Evolutionary conservation across 2,888 invertebrate genomes (phyloP).

Genomic region (Dinocampus coccinellae): DNA sequence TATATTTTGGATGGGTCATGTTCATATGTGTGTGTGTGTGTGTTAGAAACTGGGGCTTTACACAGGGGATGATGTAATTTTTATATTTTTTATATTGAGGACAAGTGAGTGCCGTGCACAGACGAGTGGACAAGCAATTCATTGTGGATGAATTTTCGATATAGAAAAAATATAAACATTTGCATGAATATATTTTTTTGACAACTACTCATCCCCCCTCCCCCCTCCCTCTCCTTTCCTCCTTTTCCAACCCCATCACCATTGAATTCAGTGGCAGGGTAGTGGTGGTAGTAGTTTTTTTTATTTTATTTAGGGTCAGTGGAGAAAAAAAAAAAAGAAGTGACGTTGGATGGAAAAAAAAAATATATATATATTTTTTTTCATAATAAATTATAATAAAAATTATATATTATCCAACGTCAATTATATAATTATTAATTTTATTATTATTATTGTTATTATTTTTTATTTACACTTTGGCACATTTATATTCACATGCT

Average conservation of each 20-base stretch:
- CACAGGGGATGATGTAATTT: not conserved
- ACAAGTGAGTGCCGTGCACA: not conserved
- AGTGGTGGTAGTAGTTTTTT: too few relatives aligned
- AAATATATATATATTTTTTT: not conserved
- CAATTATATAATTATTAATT: not conserved
- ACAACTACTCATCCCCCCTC: not conserved
- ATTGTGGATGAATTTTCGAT: not conserved
- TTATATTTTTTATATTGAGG: not conserved
- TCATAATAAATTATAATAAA: not conserved
- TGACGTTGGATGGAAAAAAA: slow-evolving; percentile 32
- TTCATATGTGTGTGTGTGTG: not conserved
- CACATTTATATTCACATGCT: slow-evolving; percentile 12
- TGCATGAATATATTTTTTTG: slow-evolving; percentile 1
- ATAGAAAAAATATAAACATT: not conserved
- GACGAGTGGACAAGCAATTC: slow-evolving; percentile 4
- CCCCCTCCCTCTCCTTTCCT: not conserved
- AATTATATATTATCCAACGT: too few relatives aligned
- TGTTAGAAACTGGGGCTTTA: not conserved
- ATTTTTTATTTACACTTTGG: slow-evolving; percentile 42
- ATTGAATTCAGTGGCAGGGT: not conserved
- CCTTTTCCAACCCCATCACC: too few relatives aligned
- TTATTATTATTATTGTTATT: slow-evolving; percentile 45
- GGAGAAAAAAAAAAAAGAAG: not conserved
- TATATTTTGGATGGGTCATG: not conserved
- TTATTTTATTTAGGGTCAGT: not conserved